Evolutionary conservation across 1,140 invertebrate species (phyloP), one percentile per base, ranked within the genome.

Genomic region (Cyrtorhinus lividipennis): DNA sequence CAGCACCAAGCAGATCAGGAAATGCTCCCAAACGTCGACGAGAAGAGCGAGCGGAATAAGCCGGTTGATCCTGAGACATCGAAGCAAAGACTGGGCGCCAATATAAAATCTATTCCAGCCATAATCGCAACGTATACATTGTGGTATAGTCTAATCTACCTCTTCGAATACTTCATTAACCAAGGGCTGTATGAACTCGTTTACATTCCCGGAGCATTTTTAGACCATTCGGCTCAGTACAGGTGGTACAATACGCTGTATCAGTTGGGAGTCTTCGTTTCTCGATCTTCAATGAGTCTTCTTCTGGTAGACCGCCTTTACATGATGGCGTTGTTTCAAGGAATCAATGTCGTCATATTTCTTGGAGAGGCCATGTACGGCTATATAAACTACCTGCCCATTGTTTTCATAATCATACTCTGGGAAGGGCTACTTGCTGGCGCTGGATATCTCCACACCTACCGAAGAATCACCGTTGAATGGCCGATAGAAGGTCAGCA

Each of bases 81-180:
- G n/a, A n/a, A n/a, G n/a, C n/a, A n/a, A n/a, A n/a, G 20, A 5
- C 48, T 5, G 20, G 5, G 8, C 53, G 8, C 70, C 70, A 85
- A 85, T 73, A 22, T 85, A 1, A 67, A 65, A 15, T 71, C 80
- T 18, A 71, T 87, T 18, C 81, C 83, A 44, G 72, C 77, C 0
- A 70, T 65, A 18, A 8, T 92, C n/a, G 64, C 89, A 2, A 83
- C 80, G 65, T 92, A 83, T 68, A 91, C 92, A 83, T 71, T 92
- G 63, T 90, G 90, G 0, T 72, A 93, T 1, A 78, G 78, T 0
- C 68, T 87, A 23, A 90, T 94, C 1, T 94, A 93, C 69, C 79
- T 90, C 65, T 87, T 87, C 65, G 90, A 94, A 69, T 94, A 94
- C 74, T 88, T 91, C 67, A 93, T 94, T 66, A 94, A 94, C 75